Conservation (phyloP, 2,113 vertebrate genomes). For the Callocephalon fimbriatum region DNA sequence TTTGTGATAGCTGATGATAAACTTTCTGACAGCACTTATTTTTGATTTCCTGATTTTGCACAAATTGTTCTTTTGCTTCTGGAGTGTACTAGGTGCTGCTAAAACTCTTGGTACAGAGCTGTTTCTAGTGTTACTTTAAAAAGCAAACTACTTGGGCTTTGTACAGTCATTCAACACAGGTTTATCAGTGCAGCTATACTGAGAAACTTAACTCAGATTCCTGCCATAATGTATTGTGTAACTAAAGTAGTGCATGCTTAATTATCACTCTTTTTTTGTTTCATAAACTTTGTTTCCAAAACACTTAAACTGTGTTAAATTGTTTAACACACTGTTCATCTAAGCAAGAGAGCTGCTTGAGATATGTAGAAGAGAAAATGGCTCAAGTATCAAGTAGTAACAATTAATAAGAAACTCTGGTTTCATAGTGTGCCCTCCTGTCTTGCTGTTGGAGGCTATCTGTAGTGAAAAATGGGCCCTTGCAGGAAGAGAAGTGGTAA, state of each 20-base stretch:
- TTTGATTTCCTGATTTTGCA: background rate
- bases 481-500: background rate
- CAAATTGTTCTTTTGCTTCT: background rate
- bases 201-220: background rate
- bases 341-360: background rate
- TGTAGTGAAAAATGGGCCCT: background rate
- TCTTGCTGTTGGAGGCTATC: background rate
- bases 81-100: background rate
- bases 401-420: background rate
- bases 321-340: background rate
- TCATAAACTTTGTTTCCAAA: background rate
- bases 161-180: background rate
- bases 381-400: background rate
- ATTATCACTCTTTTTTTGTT: background rate
- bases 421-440: background rate
- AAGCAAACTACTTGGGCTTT: background rate
- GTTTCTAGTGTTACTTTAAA: background rate
- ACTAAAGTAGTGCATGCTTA: background rate
- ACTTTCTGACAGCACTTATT: background rate
- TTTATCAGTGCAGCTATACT: background rate
- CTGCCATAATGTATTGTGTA: background rate
- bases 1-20: background rate
- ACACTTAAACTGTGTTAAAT: background rate
- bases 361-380: background rate
- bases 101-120: background rate